Conservation (phyloP, 1,140 invertebrate species). For the Ips nitidus region DNA sequence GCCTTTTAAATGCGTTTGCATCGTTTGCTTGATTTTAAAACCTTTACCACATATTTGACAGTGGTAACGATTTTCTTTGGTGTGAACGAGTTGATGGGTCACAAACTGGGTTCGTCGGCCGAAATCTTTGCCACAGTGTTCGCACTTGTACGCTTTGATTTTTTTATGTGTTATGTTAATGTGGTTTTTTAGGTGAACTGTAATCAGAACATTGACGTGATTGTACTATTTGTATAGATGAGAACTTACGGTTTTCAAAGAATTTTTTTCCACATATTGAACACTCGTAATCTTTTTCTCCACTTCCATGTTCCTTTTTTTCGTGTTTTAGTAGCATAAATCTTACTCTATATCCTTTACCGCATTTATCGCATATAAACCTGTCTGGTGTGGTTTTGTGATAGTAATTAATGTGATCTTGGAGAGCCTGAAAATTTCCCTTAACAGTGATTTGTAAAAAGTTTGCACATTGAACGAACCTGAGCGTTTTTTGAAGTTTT, state of each 20-base stretch:
- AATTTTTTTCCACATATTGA: conserved; percentile 32
- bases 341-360: conserved; percentile 24
- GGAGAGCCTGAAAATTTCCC: conserved; percentile 19
- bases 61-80: conserved; percentile 39
- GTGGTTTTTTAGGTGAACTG: conserved; percentile 32
- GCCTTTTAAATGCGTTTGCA: conserved; percentile 34
- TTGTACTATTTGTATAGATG: not conserved
- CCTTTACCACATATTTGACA: conserved; percentile 50
- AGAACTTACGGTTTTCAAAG: conserved; percentile 24
- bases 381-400: conserved; percentile 33
- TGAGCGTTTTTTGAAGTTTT: conserved; percentile 34
- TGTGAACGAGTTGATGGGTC: conserved; percentile 43
- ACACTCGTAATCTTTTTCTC: conserved; percentile 28
- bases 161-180: conserved; percentile 33
- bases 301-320: conserved; percentile 33
- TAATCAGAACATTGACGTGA: not conserved
- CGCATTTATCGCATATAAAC: conserved; percentile 34
- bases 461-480: not conserved
- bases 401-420: conserved; percentile 34
- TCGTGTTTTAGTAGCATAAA: conserved; percentile 26
- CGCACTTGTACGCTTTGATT: conserved; percentile 51
- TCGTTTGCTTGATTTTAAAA: conserved; percentile 31
- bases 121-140: conserved; percentile 45
- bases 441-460: too few species aligned
- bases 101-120: conserved; percentile 42